A percentile compares a stretch with the other conserved stretches of the same genome.
phyloP scores from a whole-genome alignment of 1,140 invertebrate species.

The Drosophila burlai region DNA sequence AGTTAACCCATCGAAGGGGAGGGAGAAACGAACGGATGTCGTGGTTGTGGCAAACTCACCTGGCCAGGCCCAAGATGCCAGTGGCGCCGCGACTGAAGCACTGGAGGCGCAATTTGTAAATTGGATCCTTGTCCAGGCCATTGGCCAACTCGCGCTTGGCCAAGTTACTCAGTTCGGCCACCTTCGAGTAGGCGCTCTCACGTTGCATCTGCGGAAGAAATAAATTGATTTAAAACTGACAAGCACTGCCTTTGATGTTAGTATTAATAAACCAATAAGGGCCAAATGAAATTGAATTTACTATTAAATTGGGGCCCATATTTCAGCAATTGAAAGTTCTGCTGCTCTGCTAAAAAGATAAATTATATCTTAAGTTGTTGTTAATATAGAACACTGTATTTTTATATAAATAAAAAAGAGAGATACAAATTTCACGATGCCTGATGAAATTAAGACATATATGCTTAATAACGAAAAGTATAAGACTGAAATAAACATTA shows the following conservation, averaged over 20 bases:
- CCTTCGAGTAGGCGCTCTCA: conserved; percentile 90
- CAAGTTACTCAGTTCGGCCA: conserved; percentile 92
- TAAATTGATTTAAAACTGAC: neutral
- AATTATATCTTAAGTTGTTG: neutral
- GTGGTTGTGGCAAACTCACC: conserved; percentile 86
- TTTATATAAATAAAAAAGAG: neutral
- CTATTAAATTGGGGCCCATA: neutral
- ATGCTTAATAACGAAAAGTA: neutral
- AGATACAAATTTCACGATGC: neutral
- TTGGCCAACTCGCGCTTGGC: conserved; percentile 87
- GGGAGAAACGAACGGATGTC: neutral
- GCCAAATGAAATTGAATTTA: neutral
- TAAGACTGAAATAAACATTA: neutral
- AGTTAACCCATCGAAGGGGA: conserved; percentile 13
- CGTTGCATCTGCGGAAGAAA: conserved; percentile 87
- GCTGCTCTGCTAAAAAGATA: neutral
- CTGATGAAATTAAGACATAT: neutral
- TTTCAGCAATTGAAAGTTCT: neutral
- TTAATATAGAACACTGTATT: neutral
- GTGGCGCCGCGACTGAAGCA: conserved; percentile 94
- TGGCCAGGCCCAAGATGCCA: conserved; percentile 93
- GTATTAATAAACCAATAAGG: neutral
- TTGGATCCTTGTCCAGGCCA: conserved; percentile 89
- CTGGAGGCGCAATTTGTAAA: conserved; percentile 93
- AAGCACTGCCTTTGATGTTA: neutral